Conservation (phyloP, 2,113 vertebrate genomes). For the Pollimyrus isidori region DNA sequence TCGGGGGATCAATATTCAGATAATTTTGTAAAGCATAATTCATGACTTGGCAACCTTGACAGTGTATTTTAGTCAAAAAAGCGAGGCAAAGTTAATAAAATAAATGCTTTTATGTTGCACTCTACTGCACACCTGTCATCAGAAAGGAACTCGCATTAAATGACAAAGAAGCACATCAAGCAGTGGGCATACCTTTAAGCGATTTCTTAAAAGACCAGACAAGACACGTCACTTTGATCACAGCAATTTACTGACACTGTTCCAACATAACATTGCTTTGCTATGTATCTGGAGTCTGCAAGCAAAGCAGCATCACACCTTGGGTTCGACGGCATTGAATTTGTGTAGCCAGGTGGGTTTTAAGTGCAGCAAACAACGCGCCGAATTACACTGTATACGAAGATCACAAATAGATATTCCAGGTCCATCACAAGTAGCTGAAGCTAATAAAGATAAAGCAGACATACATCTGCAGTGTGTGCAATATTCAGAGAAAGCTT, state of each 20-base stretch:
- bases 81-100: background rate
- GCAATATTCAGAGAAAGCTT: background rate
- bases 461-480: background rate
- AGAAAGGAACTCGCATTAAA: background rate
- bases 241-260: background rate
- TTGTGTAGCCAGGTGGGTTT: background rate
- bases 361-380: background rate
- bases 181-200: background rate
- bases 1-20: slow-evolving; percentile 2
- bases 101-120: background rate
- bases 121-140: background rate
- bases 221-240: background rate
- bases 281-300: no score
- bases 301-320: background rate
- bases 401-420: background rate
- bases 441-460: background rate
- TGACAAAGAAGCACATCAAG: background rate
- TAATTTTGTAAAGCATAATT: slow-evolving; percentile 11
- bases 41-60: background rate
- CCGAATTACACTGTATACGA: background rate
- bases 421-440: background rate
- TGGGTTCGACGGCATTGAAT: background rate
- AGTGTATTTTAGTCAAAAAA: background rate
- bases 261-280: background rate
- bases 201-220: background rate